phyloP scores from a whole-genome alignment of 2,113 vertebrate genomes.

The Upupa epops region DNA sequence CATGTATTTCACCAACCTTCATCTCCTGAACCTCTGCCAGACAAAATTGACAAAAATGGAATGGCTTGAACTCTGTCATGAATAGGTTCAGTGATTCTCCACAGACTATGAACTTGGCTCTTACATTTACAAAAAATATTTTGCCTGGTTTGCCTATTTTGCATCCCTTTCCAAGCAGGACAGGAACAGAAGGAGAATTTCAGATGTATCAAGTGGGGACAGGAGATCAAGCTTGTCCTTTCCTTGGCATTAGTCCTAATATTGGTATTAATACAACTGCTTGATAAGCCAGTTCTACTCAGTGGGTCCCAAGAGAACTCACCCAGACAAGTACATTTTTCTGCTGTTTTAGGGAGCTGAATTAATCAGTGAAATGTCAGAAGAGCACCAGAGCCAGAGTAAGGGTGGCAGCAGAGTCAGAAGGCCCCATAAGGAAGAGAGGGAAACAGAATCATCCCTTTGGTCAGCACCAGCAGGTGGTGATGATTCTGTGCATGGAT shows the following conservation, averaged over 20 bases:
- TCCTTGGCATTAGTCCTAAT: background rate
- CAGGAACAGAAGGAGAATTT: background rate
- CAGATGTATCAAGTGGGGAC: background rate
- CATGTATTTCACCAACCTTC: conserved; percentile 21
- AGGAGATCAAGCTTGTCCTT: background rate
- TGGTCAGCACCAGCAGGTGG: background rate
- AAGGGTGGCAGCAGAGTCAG: background rate
- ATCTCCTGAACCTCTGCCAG: conserved; percentile 32
- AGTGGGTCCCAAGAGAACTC: background rate
- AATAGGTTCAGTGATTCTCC: background rate
- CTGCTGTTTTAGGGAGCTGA: background rate
- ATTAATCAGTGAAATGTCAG: background rate
- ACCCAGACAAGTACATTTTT: background rate
- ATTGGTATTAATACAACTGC: background rate
- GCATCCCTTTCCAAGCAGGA: background rate
- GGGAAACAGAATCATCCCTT: background rate
- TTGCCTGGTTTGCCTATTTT: background rate
- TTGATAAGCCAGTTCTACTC: background rate
- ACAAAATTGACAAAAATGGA: background rate
- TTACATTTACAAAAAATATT: background rate
- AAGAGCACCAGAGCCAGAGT: background rate
- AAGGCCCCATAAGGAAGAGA: background rate
- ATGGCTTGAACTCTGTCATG: background rate
- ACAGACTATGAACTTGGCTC: background rate
- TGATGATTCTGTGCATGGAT: no score